These are phyloP conservation scores for Protobothrops flavoviridis DNA, from an alignment of 2,113 vertebrate species.

Conservation along the genomic window DNA sequence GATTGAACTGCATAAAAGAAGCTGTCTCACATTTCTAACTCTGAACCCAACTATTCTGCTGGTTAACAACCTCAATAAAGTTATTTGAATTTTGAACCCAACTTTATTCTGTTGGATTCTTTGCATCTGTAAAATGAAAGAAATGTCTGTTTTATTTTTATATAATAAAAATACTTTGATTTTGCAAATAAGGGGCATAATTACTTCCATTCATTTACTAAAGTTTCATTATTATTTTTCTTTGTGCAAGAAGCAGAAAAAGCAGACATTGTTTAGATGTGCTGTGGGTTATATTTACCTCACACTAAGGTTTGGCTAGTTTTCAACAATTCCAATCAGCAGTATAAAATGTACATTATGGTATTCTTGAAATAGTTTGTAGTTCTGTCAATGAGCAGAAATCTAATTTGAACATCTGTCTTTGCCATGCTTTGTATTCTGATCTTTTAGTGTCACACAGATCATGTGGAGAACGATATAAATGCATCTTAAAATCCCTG, in stretches of 20 bases:
- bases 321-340: background rate
- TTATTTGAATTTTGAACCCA: background rate
- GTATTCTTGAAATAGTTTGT: background rate
- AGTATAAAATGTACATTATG: background rate
- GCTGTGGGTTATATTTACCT: background rate
- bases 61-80: background rate
- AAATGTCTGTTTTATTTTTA: background rate
- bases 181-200: background rate
- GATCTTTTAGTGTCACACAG: background rate
- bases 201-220: background rate
- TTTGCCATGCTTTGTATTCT: constrained; percentile 1
- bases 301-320: background rate
- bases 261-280: background rate
- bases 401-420: constrained; percentile 1
- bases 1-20: background rate
- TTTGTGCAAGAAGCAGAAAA: background rate
- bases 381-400: constrained; percentile 3
- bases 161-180: background rate
- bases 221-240: background rate
- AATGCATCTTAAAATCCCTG: constrained; percentile 9
- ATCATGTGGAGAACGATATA: background rate
- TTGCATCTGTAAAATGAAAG: background rate
- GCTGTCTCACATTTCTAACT: background rate
- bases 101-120: background rate
- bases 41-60: background rate